Evolutionary conservation across 2,113 vertebrate species (phyloP).

Genomic region (Perca fluviatilis): DNA sequence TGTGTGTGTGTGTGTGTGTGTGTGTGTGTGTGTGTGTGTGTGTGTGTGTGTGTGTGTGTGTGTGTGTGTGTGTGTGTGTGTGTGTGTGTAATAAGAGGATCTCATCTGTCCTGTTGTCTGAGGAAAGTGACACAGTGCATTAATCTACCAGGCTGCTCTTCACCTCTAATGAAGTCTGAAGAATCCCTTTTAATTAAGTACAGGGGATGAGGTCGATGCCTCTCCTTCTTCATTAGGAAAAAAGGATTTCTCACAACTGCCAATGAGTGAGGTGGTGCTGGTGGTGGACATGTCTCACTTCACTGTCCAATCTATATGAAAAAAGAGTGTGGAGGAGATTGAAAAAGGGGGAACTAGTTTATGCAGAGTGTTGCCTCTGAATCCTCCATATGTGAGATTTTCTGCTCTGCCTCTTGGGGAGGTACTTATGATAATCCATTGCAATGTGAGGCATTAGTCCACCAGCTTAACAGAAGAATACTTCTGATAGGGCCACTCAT

Average conservation of each 20-base stretch:
- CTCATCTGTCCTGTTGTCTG: slow-evolving; percentile 69
- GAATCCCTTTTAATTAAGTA: slow-evolving; percentile 86
- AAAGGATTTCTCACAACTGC: slow-evolving; percentile 73
- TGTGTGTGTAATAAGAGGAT: slow-evolving; percentile 59
- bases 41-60: slow-evolving; percentile 37
- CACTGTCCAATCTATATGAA: slow-evolving; percentile 60
- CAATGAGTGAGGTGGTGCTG: slow-evolving; percentile 68
- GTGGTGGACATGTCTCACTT: slow-evolving; percentile 62
- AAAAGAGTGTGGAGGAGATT: slow-evolving; percentile 42
- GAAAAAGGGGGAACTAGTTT: slow-evolving; percentile 51
- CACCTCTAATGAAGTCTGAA: slow-evolving; percentile 86
- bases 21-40: slow-evolving; percentile 37
- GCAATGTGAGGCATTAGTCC: slow-evolving; percentile 70
- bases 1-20: slow-evolving; percentile 37
- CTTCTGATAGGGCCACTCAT: slow-evolving; percentile 51
- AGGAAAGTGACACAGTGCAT: slow-evolving; percentile 80
- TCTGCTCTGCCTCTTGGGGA: slow-evolving; percentile 59
- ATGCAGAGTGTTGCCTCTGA: slow-evolving; percentile 56
- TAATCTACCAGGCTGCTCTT: slow-evolving; percentile 78
- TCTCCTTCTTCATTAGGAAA: slow-evolving; percentile 79
- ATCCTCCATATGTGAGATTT: slow-evolving; percentile 59
- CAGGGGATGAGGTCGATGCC: slow-evolving; percentile 78
- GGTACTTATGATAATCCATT: slow-evolving; percentile 73
- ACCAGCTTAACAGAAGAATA: slow-evolving; percentile 61
- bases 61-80: slow-evolving; percentile 17